phyloP scores from a whole-genome alignment of 2,113 vertebrate species.

The Tragelaphus imberbis region DNA sequence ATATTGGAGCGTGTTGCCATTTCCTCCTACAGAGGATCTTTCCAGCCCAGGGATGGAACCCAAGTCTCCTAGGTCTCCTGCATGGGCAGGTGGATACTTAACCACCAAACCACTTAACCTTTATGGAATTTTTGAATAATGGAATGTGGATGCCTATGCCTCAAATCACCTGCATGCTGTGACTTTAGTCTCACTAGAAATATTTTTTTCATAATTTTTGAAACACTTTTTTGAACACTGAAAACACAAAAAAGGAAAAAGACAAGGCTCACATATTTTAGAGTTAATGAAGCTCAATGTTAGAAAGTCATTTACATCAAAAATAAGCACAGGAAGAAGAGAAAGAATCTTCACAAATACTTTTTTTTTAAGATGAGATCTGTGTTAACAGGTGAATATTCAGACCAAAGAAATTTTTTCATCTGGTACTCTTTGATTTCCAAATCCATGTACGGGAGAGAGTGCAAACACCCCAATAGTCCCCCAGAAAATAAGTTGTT shows the following conservation, averaged over 20 bases:
- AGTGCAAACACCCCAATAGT: not conserved
- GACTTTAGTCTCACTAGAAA: constrained; percentile 23
- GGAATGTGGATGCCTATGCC: not conserved
- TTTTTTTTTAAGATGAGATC: constrained; percentile 12
- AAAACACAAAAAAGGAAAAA: not conserved
- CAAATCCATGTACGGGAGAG: not conserved
- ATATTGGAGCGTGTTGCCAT: not conserved
- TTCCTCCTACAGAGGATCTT: not conserved
- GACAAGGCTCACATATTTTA: constrained; percentile 11
- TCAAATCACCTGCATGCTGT: not conserved
- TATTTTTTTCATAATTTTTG: constrained; percentile 28
- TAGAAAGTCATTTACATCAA: constrained; percentile 54
- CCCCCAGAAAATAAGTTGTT: not conserved
- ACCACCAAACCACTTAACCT: not conserved
- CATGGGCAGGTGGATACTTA: not conserved
- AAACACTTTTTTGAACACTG: constrained; percentile 22
- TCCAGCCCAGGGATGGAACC: accelerated
- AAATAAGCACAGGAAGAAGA: not conserved
- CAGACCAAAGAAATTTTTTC: constrained; percentile 26
- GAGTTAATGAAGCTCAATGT: constrained; percentile 45
- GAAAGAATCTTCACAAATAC: not conserved
- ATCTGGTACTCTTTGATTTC: constrained; percentile 29
- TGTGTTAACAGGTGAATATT: constrained; percentile 43
- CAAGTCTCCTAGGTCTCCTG: not conserved
- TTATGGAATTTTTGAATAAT: not conserved